A percentile compares a stretch with the other conserved stretches of the same genome.
These are phyloP conservation scores for Yponomeuta cagnagella DNA, from an alignment of 2,888 invertebrate genomes.

Conservation along the genomic window DNA sequence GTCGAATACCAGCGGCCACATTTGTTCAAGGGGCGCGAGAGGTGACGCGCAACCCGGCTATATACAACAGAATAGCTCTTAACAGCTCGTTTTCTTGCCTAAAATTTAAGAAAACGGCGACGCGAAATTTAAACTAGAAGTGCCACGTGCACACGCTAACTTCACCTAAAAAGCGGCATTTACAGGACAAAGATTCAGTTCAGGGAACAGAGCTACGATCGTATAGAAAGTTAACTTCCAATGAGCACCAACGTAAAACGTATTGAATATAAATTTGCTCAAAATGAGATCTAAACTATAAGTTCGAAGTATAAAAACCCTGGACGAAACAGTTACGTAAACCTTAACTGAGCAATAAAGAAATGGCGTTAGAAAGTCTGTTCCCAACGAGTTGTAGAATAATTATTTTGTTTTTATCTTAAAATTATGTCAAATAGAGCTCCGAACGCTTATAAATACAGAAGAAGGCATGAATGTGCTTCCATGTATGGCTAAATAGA, in stretches of 20 bases:
- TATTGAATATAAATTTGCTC: neutral
- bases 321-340: neutral
- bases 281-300: slow-evolving; percentile 7
- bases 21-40: slow-evolving; percentile 12
- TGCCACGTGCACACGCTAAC: slow-evolving; percentile 1
- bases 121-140: neutral
- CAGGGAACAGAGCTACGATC: slow-evolving; percentile 5
- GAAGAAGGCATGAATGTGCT: slow-evolving; percentile 4
- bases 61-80: slow-evolving; percentile 30
- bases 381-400: neutral
- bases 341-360: slow-evolving; percentile 5
- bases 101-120: neutral
- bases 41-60: slow-evolving; percentile 32
- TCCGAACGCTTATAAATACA: neutral
- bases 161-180: slow-evolving; percentile 10
- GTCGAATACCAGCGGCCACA: neutral
- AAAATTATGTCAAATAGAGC: neutral
- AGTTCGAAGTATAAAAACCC: slow-evolving; percentile 12
- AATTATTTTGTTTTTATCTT: neutral
- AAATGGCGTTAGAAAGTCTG: slow-evolving; percentile 2
- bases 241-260: neutral
- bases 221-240: slow-evolving; percentile 2
- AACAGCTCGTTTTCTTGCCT: neutral
- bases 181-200: slow-evolving; percentile 6
- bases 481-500: neutral